Evolutionary conservation across 1,140 invertebrate species (phyloP).

Genomic region (Bombyx mandarina): DNA sequence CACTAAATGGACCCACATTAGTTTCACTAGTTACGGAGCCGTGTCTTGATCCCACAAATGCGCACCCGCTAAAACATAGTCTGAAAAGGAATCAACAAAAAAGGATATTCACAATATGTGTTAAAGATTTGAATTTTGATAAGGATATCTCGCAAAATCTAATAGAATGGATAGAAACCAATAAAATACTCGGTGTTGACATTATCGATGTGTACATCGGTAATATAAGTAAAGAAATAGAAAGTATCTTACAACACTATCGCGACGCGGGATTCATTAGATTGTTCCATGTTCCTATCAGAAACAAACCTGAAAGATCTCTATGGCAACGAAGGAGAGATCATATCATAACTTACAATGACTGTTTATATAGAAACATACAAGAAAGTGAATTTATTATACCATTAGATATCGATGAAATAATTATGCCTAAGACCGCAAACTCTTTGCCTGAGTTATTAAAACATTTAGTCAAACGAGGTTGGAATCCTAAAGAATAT

Average conservation of each 20-base stretch:
- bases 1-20: conserved; percentile 30
- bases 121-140: conserved; percentile 79
- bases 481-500: conserved; percentile 58
- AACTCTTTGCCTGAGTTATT: conserved; percentile 72
- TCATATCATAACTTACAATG: conserved; percentile 82
- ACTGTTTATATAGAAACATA: conserved; percentile 79
- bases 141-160: conserved; percentile 75
- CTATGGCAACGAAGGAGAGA: conserved; percentile 79
- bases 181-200: conserved; percentile 76
- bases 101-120: conserved; percentile 76
- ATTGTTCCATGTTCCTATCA: conserved; percentile 70
- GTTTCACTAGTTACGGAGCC: conserved; percentile 61
- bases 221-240: conserved; percentile 69
- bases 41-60: conserved; percentile 53
- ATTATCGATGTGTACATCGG: conserved; percentile 77
- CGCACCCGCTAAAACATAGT: conserved; percentile 35
- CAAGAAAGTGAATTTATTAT: conserved; percentile 75
- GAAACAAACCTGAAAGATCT: conserved; percentile 62
- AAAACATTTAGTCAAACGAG: conserved; percentile 35
- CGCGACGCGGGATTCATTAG: conserved; percentile 68
- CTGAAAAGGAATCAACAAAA: conserved; percentile 20
- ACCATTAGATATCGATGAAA: conserved; percentile 81
- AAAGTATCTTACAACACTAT: conserved; percentile 72
- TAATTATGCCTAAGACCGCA: conserved; percentile 75
- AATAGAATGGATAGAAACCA: conserved; percentile 76